Percentiles rank a stretch among this genome's conserved stretches.
phyloP scores from a whole-genome alignment of 2,888 invertebrate species.

The Temnothorax ravouxi region DNA sequence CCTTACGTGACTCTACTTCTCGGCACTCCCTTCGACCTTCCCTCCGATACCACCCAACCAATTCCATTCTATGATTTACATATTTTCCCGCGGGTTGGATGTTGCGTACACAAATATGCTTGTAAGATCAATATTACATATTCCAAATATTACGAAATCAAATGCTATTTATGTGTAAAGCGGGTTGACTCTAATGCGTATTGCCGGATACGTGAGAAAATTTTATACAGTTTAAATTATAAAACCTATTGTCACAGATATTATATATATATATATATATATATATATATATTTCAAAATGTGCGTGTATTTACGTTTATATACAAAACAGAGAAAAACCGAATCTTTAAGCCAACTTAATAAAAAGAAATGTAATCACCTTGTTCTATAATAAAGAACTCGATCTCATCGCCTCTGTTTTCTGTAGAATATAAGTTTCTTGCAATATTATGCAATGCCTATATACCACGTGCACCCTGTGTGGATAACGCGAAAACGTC shows the following conservation, averaged over 20 bases:
- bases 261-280: too few relatives aligned
- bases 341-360: conserved; percentile 1
- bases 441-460: conserved; percentile 2
- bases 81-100: conserved; percentile 22
- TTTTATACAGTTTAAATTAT: not conserved
- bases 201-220: not conserved
- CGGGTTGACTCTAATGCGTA: not conserved
- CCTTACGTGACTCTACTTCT: conserved; percentile 77
- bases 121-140: not conserved
- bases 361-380: not conserved
- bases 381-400: conserved; percentile 11
- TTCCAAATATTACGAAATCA: conserved; percentile 12
- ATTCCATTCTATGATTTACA: conserved; percentile 60
- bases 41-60: conserved; percentile 10
- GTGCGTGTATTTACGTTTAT: not conserved
- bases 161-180: not conserved
- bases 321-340: not conserved
- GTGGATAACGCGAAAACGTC: not conserved
- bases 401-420: not conserved
- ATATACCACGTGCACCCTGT: not conserved
- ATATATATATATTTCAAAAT: too few relatives aligned
- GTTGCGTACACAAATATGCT: not conserved
- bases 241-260: not conserved
- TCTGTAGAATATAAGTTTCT: not conserved
- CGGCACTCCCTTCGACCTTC: conserved; percentile 54